Evolutionary conservation across 2,888 invertebrate genomes (phyloP), one percentile per base, ranked within the genome.

Genomic region (Meta bourneti): DNA sequence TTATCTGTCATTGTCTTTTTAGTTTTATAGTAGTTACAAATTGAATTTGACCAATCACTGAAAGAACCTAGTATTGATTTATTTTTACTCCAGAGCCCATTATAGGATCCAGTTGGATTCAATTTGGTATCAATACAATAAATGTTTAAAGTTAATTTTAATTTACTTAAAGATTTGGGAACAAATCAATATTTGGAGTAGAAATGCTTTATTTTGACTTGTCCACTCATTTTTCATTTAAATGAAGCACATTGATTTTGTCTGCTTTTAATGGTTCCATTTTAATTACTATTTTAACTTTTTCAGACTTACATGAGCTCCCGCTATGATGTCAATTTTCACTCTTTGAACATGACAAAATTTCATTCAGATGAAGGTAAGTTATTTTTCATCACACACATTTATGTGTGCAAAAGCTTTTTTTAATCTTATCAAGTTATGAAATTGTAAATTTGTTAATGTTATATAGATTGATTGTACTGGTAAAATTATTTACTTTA

Each of bases 281-380:
- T 11, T 13, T 78, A 78, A 78, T 19, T 78, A 52, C 2, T 78
- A 5, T 52, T 11, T 82, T 48, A 61, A 75, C 7, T 77, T 16
- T 77, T 87, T 70, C 69, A 93, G 93, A 72, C 52, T 13, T 77
- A 80, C n/a, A 93, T 93, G 93, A 91, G 91, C 70, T 49, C 84
- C 19, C 89, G 72, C 9, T 93, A 93, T 81, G 91, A 93, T 89
- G 48, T 83, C n/a, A 79, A 81, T 2, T 77, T 70, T 13, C 84
- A 89, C 7, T 51, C 9, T 34, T 82, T 93, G 16, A 74, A 89
- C 69, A 69, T 93, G 11, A 49, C 71, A 0, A 85, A 89, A 20
- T 91, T 93, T 85, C 78, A 89, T 85, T 11, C 51, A 71, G 90
- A 89, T 85, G 19, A 34, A 52, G 51, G 93, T 91, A 69, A 86